Evolutionary conservation across 2,797 vertebrate genomes (phyloP).

Genomic region (Enteromius trimaculatus): DNA sequence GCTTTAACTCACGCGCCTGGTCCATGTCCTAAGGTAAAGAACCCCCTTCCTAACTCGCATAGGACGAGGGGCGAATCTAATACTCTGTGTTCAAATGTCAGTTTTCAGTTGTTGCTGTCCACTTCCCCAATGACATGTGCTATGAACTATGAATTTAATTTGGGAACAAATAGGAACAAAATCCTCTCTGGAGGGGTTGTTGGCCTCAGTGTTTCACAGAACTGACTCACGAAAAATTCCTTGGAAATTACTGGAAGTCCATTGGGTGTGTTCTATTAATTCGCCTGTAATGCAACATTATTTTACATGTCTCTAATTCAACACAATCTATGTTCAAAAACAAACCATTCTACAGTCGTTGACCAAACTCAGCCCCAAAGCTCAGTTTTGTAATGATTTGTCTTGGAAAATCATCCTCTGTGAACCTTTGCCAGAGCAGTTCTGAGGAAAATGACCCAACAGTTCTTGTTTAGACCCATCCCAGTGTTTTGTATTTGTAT

Average conservation of each 20-base stretch:
- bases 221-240: conserved; percentile 67
- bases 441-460: conserved; percentile 75
- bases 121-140: conserved; percentile 59
- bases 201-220: conserved; percentile 74
- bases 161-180: conserved; percentile 46
- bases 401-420: conserved; percentile 42
- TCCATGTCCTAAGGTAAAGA: conserved; percentile 82
- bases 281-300: background rate
- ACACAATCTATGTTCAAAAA: background rate
- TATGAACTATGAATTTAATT: conserved; percentile 57
- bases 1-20: conserved; percentile 77
- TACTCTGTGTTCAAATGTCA: conserved; percentile 76
- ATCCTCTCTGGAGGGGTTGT: conserved; percentile 61
- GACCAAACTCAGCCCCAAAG: conserved; percentile 35
- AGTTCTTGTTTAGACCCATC: conserved; percentile 49
- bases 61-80: conserved; percentile 69
- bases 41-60: conserved; percentile 70
- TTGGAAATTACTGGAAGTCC: conserved; percentile 28
- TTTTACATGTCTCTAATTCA: background rate
- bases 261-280: conserved; percentile 6
- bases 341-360: conserved; percentile 25
- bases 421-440: conserved; percentile 67
- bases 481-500: background rate
- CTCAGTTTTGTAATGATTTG: conserved; percentile 15
- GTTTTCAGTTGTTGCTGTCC: conserved; percentile 69